These are phyloP conservation scores for Manacus vitellinus DNA, from an alignment of 2,113 vertebrate genomes.

Conservation along the genomic window DNA sequence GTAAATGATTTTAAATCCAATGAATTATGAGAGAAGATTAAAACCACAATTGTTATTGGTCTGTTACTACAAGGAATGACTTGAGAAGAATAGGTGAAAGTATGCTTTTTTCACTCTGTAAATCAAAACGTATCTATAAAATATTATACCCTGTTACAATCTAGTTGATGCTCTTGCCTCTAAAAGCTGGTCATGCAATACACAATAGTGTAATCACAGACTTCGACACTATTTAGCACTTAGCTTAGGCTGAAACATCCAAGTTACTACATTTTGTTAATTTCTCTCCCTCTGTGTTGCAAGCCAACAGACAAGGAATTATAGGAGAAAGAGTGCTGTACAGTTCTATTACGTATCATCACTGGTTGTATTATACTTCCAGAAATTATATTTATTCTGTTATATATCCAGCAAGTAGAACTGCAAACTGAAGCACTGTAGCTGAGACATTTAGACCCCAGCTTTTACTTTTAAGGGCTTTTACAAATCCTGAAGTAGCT, in stretches of 20 bases:
- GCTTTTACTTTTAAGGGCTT: slow-evolving; percentile 6
- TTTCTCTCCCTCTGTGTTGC: not conserved
- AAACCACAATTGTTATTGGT: not conserved
- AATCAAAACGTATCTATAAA: not conserved
- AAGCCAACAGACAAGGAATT: slow-evolving; percentile 4
- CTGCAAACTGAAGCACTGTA: not conserved
- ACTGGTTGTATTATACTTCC: not conserved
- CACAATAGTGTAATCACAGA: not conserved
- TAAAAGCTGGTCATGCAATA: not conserved
- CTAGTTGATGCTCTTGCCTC: not conserved
- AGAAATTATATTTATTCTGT: not conserved
- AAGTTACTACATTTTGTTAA: not conserved
- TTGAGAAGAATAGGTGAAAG: not conserved
- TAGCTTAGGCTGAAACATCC: not conserved
- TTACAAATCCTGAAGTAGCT: not conserved
- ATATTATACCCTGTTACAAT: not conserved
- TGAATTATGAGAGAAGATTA: not conserved
- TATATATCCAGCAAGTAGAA: not conserved
- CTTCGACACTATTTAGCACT: not conserved
- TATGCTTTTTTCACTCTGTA: not conserved
- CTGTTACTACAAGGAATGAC: not conserved
- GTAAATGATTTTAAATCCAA: not conserved
- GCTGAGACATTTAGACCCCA: not conserved
- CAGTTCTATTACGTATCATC: not conserved
- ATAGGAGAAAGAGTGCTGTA: not conserved